These are phyloP conservation scores for Ictalurus furcatus DNA, from an alignment of 2,113 vertebrate species.

Conservation along the genomic window DNA sequence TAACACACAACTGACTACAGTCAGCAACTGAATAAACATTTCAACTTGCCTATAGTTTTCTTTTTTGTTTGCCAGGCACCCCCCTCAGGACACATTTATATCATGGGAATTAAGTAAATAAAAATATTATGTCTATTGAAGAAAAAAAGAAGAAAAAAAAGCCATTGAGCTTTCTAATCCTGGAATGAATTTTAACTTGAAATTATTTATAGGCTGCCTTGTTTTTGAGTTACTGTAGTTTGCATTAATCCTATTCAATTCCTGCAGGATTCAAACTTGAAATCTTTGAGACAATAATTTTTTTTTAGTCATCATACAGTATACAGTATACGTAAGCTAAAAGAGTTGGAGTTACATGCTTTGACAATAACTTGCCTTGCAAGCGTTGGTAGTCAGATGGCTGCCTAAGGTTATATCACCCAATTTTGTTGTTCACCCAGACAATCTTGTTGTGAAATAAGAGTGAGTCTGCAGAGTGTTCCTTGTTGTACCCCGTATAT, in stretches of 20 bases:
- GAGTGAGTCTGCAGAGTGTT: neutral
- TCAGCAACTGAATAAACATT: neutral
- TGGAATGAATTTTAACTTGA: neutral
- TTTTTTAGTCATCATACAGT: neutral
- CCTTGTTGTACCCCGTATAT: neutral
- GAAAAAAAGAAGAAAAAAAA: neutral
- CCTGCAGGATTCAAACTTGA: neutral
- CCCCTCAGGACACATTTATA: conserved; percentile 2
- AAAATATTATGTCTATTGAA: neutral
- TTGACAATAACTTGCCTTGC: neutral
- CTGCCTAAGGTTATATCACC: neutral
- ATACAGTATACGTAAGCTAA: neutral
- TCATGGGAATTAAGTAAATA: neutral
- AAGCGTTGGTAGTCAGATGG: neutral
- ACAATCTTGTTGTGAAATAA: neutral
- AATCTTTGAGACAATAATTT: neutral
- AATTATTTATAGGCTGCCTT: neutral
- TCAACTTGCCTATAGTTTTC: neutral
- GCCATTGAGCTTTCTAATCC: neutral
- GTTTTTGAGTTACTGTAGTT: neutral
- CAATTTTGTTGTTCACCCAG: neutral
- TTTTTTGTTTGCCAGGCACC: neutral
- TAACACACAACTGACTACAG: neutral
- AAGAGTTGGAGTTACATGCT: neutral
- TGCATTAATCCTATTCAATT: too few relatives aligned